Evolutionary conservation across 1,140 invertebrate genomes (phyloP), one percentile per base, ranked within the genome.

Genomic region (Polypedilum pembai): DNA sequence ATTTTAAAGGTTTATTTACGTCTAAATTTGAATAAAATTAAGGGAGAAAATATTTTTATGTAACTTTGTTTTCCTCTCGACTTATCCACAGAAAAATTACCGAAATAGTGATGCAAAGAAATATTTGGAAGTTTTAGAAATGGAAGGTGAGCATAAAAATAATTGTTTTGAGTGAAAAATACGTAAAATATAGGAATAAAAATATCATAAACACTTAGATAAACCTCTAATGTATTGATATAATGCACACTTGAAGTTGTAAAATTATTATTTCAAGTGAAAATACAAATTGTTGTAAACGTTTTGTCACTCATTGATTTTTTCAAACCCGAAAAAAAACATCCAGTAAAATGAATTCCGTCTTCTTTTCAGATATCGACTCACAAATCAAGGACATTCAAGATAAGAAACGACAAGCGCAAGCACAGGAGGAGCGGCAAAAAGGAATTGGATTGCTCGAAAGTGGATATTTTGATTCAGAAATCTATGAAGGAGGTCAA

Each of bases 341-440:
- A 56, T 56, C 45, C 45, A 56, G 45, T 56, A 56, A 56, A 56
- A 56, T 56, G 45, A 56, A 56, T 69, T 69, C 17, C 3, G 4
- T 69, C 4, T 7, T 4, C 15, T 10, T 84, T 84, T 18, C 83
- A 97, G 95, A 96, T 81, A 96, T 97, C 80, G 95, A 98, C 84
- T 93, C 93, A 24, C 93, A 96, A 82, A 95, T 97, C 78, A 85
- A 89, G 75, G 94, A 95, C 78, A 90, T 97, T 77, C 95, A 97
- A 82, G 88, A 89, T 21, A 93, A 93, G 78, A 94, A 94, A 81
- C 93, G 91, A 78, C 90, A 91, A 77, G 81, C 88, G n/a, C 84
- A 88, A 73, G 84, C 86, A 21, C 89, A 91, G 77, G 86, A 85
- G 66, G 86, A 87, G 5, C 78, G 78, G 3, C 85, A 86, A 8